Base-by-base conservation (phyloP, 23 tunicate genomes). In the Trididemnum miniatum region DNA sequence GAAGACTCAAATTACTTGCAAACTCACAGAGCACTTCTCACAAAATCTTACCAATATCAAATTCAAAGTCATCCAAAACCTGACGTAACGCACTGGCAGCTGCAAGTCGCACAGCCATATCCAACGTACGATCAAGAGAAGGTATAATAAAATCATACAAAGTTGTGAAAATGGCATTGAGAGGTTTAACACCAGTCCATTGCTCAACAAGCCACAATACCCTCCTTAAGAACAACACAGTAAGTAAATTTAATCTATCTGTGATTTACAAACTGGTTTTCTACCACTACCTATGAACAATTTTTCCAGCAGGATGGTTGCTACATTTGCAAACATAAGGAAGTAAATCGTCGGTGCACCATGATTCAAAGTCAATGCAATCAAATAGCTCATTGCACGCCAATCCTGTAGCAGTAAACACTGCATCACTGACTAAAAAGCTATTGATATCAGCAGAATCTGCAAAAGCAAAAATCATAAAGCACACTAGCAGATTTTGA, bases 31-130 rank as follows among this genome's bases (percentile, higher is more conserved):
- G n/a, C n/a, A n/a, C n/a, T n/a, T n/a, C n/a, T n/a, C n/a, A n/a
- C n/a, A n/a, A n/a, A n/a, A n/a, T n/a, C 75, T 67, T 65, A 85
- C 89, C 80, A 52, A 52, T 34, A 31, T 86, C 84, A 54, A 86
- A 81, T 59, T 93, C 98, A 80, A 84, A 88, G 34, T 93, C 98
- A 59, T 93, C 94, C 59, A 93, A 59, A 49, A 93, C 30, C 24
- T 59, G 65, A 31, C 87, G 80, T 49, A 88, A 34, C 1, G 94
- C 79, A 22, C 65, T 52, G 5, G 89, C 39, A 44, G 98, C 98
- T 20, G 89, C 73, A 24, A 93, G 34, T 34, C 98, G 35, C 0
- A 93, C 98, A 26, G 94, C 98, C 80, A 93, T 76, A 69, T 93
- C 86, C 32, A 84, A 73, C 0, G 50, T 83, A 18, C 51, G 40